A percentile compares a stretch with the other conserved stretches of the same genome.
These are phyloP conservation scores for Tor tambroides DNA, from an alignment of 2,113 vertebrate genomes.

Conservation along the genomic window DNA sequence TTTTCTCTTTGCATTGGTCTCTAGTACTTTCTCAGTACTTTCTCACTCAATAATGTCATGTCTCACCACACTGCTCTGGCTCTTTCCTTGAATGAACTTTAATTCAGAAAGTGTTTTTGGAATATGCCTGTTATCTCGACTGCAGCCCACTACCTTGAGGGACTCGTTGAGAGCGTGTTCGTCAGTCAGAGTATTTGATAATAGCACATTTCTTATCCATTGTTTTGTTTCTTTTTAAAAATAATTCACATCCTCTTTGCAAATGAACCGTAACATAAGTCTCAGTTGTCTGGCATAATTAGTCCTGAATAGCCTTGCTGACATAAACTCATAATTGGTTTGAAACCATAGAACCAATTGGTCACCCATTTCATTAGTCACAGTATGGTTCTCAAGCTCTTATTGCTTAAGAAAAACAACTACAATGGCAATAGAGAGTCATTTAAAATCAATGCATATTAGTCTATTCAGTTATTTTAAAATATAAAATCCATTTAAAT, in stretches of 20 bases:
- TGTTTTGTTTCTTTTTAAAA: neutral
- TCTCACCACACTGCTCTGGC: constrained; percentile 26
- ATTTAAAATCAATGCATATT: constrained; percentile 4
- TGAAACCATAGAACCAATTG: constrained; percentile 11
- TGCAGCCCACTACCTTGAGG: constrained; percentile 42
- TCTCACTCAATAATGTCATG: constrained; percentile 38
- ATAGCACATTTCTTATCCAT: neutral
- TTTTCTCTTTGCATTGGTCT: neutral
- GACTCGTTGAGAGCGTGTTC: constrained; percentile 17
- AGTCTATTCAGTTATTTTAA: neutral
- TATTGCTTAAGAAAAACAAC: constrained; percentile 17
- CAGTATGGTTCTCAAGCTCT: neutral
- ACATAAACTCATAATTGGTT: constrained; percentile 23
- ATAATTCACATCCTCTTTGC: neutral
- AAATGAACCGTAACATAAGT: constrained; percentile 31
- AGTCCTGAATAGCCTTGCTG: constrained; percentile 24
- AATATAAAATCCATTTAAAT: neutral
- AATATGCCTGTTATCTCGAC: constrained; percentile 40
- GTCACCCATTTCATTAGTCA: neutral
- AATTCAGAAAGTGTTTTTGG: constrained; percentile 39
- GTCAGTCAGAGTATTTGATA: constrained; percentile 34
- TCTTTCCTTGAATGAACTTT: constrained; percentile 42
- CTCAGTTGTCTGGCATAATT: constrained; percentile 46
- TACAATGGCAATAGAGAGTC: neutral
- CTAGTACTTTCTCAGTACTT: constrained; percentile 43